Percentiles rank a stretch among this genome's conserved stretches.
These are phyloP conservation scores for Mobula birostris DNA, from an alignment of 2,113 vertebrate species.

Conservation along the genomic window DNA sequence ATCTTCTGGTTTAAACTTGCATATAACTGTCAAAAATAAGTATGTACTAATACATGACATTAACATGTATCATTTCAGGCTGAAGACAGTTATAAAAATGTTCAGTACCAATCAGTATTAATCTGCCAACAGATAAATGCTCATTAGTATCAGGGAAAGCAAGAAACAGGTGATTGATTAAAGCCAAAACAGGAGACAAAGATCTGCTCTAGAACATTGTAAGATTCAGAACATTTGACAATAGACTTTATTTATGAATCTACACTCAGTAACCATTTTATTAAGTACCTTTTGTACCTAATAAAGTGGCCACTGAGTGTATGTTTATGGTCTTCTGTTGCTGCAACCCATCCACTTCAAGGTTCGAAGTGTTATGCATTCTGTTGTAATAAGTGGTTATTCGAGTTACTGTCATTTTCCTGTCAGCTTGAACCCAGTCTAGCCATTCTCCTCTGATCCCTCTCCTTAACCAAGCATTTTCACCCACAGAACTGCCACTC, in stretches of 20 bases:
- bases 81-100: not conserved
- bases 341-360: too few species aligned
- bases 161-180: not conserved
- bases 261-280: too few species aligned
- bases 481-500: too few species aligned
- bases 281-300: too few species aligned
- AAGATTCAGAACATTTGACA: not conserved
- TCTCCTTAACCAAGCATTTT: too few species aligned
- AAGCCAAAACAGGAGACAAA: not conserved
- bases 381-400: too few species aligned
- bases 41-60: not conserved
- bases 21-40: not conserved
- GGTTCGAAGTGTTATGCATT: too few species aligned
- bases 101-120: not conserved
- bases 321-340: too few species aligned
- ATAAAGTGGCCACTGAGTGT: too few species aligned
- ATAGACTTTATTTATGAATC: not conserved
- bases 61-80: not conserved
- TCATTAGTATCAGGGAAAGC: not conserved
- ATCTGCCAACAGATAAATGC: not conserved
- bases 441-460: too few species aligned
- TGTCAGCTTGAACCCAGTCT: too few species aligned
- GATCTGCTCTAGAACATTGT: not conserved
- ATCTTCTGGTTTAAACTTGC: not conserved
- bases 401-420: too few species aligned